Base-by-base conservation (phyloP, 2,797 vertebrate species). In the Clamator glandarius region DNA sequence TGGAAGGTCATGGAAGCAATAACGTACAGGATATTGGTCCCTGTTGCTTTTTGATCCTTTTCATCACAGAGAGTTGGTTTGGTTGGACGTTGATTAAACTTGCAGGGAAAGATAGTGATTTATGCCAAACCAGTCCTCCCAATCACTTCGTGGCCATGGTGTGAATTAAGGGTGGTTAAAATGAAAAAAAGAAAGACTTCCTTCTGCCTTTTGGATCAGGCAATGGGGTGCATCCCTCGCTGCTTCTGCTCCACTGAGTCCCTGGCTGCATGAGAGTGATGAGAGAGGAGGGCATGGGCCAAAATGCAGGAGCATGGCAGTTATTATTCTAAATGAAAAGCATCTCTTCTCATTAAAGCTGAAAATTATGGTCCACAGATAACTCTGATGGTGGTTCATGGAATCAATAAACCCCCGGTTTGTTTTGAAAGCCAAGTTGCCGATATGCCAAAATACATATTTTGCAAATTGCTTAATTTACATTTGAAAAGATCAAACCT, bases 391-490 rank as follows among this genome's bases (percentile, higher is more conserved):
- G 93, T 70, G 87, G 96, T 78, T 97, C 95, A 70, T 8, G 61
- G 96, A 97, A 97, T 97, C 97, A 97, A 95, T 96, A 97, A 94
- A 97, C n/a, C 87, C 94, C 95, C 83, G 20, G 96, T 90, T 96
- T 97, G 96, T 97, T 97, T 97, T 92, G 96, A 96, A 96, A 97
- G 97, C 96, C 91, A 89, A 95, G 93, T 96, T 96, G 96, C 97
- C 94, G 33, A 87, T 93, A 88, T 95, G 96, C 97, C 98, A 98
- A 98, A 98, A 98, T 96, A 97, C 92, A 85, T 97, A 97, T 97
- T 97, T 97, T 97, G 95, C 93, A 98, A 97, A 98, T 98, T 96
- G 95, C 94, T 97, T 96, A 39, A 98, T 98, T 98, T 98, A 96
- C 97, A 98, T 98, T 97, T 98, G 97, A 98, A 97, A 98, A 97